Evolutionary conservation across 2,113 vertebrate species (phyloP).

Genomic region (Seriola rivoliana): DNA sequence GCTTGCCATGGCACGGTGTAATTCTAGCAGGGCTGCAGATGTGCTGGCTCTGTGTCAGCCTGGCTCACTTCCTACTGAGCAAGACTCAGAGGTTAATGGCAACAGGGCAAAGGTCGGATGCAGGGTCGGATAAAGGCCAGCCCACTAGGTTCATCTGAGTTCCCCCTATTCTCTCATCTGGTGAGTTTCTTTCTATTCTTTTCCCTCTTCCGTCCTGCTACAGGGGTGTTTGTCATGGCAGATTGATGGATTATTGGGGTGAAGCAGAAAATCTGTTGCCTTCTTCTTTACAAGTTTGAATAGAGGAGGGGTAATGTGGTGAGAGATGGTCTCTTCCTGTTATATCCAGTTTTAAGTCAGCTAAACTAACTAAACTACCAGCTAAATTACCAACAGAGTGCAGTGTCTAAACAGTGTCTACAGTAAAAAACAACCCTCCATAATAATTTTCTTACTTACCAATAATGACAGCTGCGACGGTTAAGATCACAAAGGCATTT

Average conservation of each 20-base stretch:
- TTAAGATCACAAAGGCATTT: slow-evolving; percentile 96
- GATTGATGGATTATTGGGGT: slow-evolving; percentile 6
- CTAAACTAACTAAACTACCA: neutral
- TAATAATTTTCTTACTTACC: slow-evolving; percentile 85
- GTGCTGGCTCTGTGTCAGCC: slow-evolving; percentile 57
- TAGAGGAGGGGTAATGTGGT: neutral
- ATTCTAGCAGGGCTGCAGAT: slow-evolving; percentile 60
- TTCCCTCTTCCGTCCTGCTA: slow-evolving; percentile 14
- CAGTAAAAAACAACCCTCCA: neutral
- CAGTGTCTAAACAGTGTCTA: neutral
- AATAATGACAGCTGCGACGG: slow-evolving; percentile 91
- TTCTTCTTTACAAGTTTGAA: slow-evolving; percentile 22
- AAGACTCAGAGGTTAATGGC: slow-evolving; percentile 64
- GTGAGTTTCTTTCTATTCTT: slow-evolving; percentile 40
- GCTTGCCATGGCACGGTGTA: slow-evolving; percentile 42
- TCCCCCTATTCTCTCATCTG: slow-evolving; percentile 39
- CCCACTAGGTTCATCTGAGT: slow-evolving; percentile 42
- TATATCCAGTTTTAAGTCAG: neutral
- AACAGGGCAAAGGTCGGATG: slow-evolving; percentile 51
- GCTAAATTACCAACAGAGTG: neutral
- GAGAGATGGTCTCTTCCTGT: neutral
- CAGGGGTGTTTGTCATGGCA: slow-evolving; percentile 12
- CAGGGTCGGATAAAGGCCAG: slow-evolving; percentile 36
- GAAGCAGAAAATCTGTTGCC: slow-evolving; percentile 12
- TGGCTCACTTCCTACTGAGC: slow-evolving; percentile 47